A percentile compares a stretch with the other conserved stretches of the same genome.
These are phyloP conservation scores for Tamias sibiricus DNA, from an alignment of 2,113 vertebrate species.

Conservation along the genomic window DNA sequence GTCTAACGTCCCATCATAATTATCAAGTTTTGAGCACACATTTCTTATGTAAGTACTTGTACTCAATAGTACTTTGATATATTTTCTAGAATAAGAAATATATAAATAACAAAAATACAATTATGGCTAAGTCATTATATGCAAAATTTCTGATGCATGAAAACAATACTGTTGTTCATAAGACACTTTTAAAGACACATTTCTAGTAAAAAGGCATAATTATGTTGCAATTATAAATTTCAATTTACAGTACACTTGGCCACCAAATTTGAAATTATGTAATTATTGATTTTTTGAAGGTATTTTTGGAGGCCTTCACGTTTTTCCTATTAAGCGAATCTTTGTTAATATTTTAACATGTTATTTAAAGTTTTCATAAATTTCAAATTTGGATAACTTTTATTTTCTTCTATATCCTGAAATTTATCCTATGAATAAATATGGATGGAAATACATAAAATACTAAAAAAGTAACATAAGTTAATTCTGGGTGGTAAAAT, in stretches of 20 bases:
- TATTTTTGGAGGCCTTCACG: not conserved
- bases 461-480: not conserved
- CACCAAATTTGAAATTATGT: not conserved
- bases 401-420: not conserved
- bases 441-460: not conserved
- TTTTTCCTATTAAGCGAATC: not conserved
- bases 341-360: slow-evolving; percentile 11
- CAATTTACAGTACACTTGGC: not conserved
- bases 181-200: not conserved
- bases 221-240: not conserved
- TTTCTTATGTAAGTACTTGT: not conserved
- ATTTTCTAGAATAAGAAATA: not conserved
- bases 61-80: not conserved
- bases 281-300: not conserved
- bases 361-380: slow-evolving; percentile 26
- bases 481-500: not conserved
- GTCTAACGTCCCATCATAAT: not conserved
- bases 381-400: not conserved
- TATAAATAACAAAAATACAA: not conserved
- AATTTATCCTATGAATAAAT: not conserved
- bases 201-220: not conserved
- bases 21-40: not conserved
- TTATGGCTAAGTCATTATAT: not conserved
- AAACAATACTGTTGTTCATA: not conserved
- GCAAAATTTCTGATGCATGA: not conserved